phyloP scores from a whole-genome alignment of 2,888 invertebrate genomes.

The Noctua janthe region DNA sequence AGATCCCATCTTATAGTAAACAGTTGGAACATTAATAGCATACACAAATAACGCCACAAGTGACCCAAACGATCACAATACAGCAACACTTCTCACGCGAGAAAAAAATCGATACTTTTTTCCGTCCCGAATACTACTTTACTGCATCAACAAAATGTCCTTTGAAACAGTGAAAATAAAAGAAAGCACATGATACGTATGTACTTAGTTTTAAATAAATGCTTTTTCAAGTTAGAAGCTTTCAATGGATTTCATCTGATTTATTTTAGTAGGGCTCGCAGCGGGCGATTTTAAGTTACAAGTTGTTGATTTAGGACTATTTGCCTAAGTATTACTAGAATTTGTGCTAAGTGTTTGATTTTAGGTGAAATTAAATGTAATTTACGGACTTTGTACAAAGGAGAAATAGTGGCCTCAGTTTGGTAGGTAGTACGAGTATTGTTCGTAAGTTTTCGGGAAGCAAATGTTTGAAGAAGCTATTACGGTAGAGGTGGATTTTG shows the following conservation, averaged over 20 bases:
- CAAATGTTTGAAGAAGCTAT: slow-evolving; percentile 7
- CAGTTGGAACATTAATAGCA: background rate
- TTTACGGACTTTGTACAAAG: slow-evolving; percentile 16
- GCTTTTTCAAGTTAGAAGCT: slow-evolving; percentile 49
- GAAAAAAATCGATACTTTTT: background rate
- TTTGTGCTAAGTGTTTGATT: slow-evolving; percentile 56
- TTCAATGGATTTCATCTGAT: slow-evolving; percentile 61
- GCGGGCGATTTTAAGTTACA: slow-evolving; percentile 57
- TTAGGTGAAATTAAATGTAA: slow-evolving; percentile 64
- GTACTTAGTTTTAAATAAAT: slow-evolving; percentile 32
- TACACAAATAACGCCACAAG: slow-evolving; percentile 22
- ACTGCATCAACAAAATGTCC: background rate
- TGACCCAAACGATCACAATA: slow-evolving; percentile 13
- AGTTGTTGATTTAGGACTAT: slow-evolving; percentile 71
- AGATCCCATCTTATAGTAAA: background rate
- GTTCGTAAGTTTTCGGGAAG: slow-evolving; percentile 19
- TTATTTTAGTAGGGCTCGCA: slow-evolving; percentile 65
- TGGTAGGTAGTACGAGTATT: background rate
- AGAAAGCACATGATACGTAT: background rate
- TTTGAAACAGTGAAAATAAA: background rate
- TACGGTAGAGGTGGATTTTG: background rate
- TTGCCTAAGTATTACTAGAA: slow-evolving; percentile 58
- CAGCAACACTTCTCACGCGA: background rate
- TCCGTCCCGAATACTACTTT: background rate
- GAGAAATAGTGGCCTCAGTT: background rate